Evolutionary conservation across 2,888 invertebrate species (phyloP).

Genomic region (Abrostola triplasia): DNA sequence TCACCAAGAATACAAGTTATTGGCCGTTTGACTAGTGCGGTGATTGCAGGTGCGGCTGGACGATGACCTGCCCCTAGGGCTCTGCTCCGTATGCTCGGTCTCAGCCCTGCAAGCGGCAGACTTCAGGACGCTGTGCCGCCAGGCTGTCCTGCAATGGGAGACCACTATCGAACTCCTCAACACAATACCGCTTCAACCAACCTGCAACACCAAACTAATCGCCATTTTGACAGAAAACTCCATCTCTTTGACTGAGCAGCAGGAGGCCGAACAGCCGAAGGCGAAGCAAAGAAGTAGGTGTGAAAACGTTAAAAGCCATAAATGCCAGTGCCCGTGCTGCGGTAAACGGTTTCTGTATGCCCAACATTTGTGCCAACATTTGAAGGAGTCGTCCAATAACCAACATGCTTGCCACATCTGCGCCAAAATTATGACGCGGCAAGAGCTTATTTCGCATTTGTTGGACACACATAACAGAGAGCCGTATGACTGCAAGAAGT

Average conservation of each 20-base stretch:
- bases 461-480: conserved; percentile 59
- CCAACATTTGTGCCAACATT: conserved; percentile 70
- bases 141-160: conserved; percentile 69
- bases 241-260: conserved; percentile 56
- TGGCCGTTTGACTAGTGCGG: conserved; percentile 77
- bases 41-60: conserved; percentile 81
- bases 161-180: conserved; percentile 65
- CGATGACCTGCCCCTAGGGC: conserved; percentile 73
- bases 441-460: conserved; percentile 71
- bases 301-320: conserved; percentile 44
- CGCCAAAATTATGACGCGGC: conserved; percentile 70
- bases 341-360: conserved; percentile 71
- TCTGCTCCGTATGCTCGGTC: conserved; percentile 73
- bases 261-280: conserved; percentile 5
- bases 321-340: conserved; percentile 73
- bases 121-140: conserved; percentile 71
- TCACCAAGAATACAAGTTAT: conserved; percentile 55
- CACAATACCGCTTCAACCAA: conserved; percentile 56
- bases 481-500: conserved; percentile 73
- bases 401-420: conserved; percentile 77
- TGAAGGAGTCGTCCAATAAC: conserved; percentile 74
- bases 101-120: conserved; percentile 71
- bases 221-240: conserved; percentile 63
- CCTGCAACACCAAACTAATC: conserved; percentile 52
- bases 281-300: conserved; percentile 12